phyloP scores from a whole-genome alignment of 2,888 invertebrate species.

The Mythimna ferrago region DNA sequence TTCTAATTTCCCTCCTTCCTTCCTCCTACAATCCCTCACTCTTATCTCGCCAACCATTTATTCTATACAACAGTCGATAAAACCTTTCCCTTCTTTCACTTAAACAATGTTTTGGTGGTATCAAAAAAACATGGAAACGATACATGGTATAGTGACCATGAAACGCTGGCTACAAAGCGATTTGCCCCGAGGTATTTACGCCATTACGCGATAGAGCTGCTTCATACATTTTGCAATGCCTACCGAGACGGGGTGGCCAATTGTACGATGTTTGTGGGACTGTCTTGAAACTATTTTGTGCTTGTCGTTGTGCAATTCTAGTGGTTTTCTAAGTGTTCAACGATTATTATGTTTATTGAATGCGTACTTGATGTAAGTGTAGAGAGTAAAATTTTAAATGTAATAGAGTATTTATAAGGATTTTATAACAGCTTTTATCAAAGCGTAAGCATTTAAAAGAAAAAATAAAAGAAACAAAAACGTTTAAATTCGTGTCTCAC shows the following conservation, averaged over 20 bases:
- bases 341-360: conserved; percentile 1
- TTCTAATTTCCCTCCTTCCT: conserved; percentile 44
- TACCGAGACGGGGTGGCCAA: conserved; percentile 55
- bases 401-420: neutral
- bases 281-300: conserved; percentile 22
- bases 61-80: conserved; percentile 42
- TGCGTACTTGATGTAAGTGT: neutral
- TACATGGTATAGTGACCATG: conserved; percentile 73
- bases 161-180: conserved; percentile 77
- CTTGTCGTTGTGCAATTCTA: conserved; percentile 2
- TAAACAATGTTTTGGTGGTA: conserved; percentile 59
- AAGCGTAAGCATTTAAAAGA: too few species aligned
- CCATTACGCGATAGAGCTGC: conserved; percentile 78
- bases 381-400: neutral
- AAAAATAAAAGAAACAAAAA: too few species aligned
- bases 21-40: conserved; percentile 34
- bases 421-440: too few species aligned
- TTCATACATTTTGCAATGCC: conserved; percentile 74
- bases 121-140: conserved; percentile 60
- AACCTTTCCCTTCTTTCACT: conserved; percentile 46
- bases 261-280: conserved; percentile 28
- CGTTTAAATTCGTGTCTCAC: too few species aligned
- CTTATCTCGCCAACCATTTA: conserved; percentile 49
- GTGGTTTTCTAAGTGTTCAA: neutral
- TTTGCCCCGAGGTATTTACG: conserved; percentile 80